Evolutionary conservation across 2,888 invertebrate genomes (phyloP).

Genomic region (Tetranychus truncatus): DNA sequence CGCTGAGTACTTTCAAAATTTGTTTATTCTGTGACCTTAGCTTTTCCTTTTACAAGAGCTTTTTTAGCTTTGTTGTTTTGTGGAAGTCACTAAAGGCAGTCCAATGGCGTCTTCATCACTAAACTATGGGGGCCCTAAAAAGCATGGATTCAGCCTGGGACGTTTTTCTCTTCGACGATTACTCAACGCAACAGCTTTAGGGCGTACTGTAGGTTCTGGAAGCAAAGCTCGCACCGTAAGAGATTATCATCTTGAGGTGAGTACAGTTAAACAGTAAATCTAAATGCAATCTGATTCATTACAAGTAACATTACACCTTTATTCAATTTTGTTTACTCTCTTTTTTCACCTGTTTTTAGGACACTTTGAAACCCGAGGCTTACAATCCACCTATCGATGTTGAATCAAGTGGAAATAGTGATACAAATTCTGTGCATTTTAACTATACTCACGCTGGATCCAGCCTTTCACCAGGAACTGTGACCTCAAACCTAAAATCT

Average conservation of each 20-base stretch:
- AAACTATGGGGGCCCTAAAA: constrained; percentile 9
- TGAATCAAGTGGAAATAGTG: constrained; percentile 9
- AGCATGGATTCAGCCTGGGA: constrained; percentile 23
- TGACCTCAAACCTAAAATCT: constrained; percentile 10
- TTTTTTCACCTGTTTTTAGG: not conserved
- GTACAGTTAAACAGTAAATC: not conserved
- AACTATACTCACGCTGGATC: constrained; percentile 12
- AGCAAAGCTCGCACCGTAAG: not conserved
- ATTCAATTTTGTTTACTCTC: not conserved
- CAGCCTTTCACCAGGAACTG: constrained; percentile 10
- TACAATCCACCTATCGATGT: constrained; percentile 12
- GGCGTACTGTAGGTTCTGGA: constrained; percentile 18
- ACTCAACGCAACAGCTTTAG: constrained; percentile 25
- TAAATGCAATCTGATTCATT: constrained; percentile 26
- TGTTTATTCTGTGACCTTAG: too few relatives aligned
- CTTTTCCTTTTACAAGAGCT: too few relatives aligned
- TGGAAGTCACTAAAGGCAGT: not conserved
- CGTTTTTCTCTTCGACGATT: constrained; percentile 25
- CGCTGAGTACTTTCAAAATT: too few relatives aligned
- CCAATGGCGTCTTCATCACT: not conserved
- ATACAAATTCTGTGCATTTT: constrained; percentile 9
- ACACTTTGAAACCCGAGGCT: not conserved
- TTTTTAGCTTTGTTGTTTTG: too few relatives aligned
- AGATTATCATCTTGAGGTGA: not conserved
- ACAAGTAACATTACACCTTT: constrained; percentile 20